These are phyloP conservation scores for Pseudomugil tenellus DNA, from an alignment of 2,797 vertebrate species.

Conservation along the genomic window DNA sequence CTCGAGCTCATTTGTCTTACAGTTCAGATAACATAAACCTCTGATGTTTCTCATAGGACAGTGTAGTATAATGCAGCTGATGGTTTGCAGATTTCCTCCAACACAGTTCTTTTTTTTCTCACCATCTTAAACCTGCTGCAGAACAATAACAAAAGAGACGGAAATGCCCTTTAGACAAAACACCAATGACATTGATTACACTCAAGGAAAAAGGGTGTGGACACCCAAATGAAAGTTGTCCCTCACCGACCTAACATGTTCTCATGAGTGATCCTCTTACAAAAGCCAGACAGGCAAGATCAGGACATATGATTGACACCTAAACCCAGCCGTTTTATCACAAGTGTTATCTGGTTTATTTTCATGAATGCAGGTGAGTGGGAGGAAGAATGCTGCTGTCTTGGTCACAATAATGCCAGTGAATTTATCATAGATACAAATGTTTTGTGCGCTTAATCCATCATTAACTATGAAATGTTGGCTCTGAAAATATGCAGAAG, in stretches of 20 bases:
- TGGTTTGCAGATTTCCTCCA: conserved; percentile 15
- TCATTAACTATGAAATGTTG: conserved; percentile 28
- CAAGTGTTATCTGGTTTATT: conserved; percentile 29
- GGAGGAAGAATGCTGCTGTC: conserved; percentile 47
- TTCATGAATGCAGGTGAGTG: conserved; percentile 46
- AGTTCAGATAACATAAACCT: conserved; percentile 2
- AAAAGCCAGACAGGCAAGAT: conserved; percentile 34
- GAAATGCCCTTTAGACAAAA: conserved; percentile 49
- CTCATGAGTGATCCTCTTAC: conserved; percentile 4
- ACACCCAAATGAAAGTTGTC: not conserved
- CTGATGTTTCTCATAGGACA: not conserved
- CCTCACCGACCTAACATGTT: conserved; percentile 54
- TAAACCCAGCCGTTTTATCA: conserved; percentile 24
- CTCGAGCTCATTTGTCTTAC: not conserved
- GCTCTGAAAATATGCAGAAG: conserved; percentile 22
- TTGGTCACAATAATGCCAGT: conserved; percentile 15
- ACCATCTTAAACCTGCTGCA: not conserved
- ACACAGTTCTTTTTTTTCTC: conserved; percentile 19
- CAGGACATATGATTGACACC: not conserved
- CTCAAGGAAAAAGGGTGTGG: conserved; percentile 36
- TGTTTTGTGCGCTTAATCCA: conserved; percentile 20
- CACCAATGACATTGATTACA: conserved; percentile 61
- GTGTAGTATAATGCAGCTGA: not conserved
- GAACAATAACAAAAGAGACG: conserved; percentile 36
- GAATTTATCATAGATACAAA: conserved; percentile 30